Base-by-base conservation (phyloP, 2,888 invertebrate genomes). In the Hypsopygia costalis region DNA sequence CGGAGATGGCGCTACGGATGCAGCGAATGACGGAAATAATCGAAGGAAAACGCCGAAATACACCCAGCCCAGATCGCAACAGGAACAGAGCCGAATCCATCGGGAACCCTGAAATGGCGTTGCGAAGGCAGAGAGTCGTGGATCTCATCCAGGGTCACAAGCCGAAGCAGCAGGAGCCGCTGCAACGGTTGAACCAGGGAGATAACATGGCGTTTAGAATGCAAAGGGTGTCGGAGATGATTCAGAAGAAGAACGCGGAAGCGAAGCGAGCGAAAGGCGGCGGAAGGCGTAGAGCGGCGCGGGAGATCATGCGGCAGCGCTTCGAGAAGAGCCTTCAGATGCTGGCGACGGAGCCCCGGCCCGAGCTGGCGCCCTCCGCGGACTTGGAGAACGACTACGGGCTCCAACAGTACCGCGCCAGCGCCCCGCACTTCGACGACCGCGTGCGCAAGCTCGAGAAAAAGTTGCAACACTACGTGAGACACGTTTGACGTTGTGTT, bases 291-390 rank as follows among this genome's bases (percentile, higher is more conserved):
- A 77, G 76, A 36, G 80, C 82, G 0, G 82, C 83, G 1, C 57
- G 83, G 48, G 92, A 95, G 55, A 93, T 93, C 62, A 92, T 93
- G 80, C 93, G 93, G 62, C 95, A 94, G 33, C 92, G 95, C 56
- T 95, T 95, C 66, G 95, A 96, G 77, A 95, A 95, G 81, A 96
- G 95, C 72, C 90, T 96, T 81, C 94, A 94, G 77, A 94, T 96
- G 94, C 81, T 96, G 59, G 94, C 95, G 61, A 92, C 93, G 1
- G 95, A 95, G 72, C 93, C 92, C 34, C 91, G 93, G 46, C 81
- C 91, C 52, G 87, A 88, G 34, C 67, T 90, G 37, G 91, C 16
- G 2, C 16, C 91, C 35, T 91, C 92, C 20, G 89, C 90, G 2
- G 93, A 94, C 44, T 92, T 95, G 66, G 94, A 95, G 81, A 94